Percentiles rank a stretch among this genome's conserved stretches.
Evolutionary conservation across 2,888 invertebrate species (phyloP).

Genomic region (Drosophila lacicola): DNA sequence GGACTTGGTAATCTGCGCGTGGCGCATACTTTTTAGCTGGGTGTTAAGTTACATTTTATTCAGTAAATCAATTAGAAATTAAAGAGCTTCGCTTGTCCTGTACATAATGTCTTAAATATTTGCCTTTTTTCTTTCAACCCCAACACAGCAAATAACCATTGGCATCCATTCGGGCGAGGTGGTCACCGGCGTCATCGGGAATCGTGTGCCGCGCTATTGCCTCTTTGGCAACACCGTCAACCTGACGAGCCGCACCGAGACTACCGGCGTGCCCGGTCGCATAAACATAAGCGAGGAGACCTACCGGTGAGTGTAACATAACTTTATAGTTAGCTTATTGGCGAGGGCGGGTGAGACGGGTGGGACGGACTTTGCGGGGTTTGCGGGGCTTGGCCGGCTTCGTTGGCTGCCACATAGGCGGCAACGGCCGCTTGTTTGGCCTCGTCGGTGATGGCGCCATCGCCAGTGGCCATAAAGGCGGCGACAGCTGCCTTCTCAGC

Average conservation of each 20-base stretch:
- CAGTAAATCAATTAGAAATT: constrained; percentile 28
- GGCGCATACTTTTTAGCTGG: constrained; percentile 25
- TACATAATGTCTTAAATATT: constrained; percentile 3
- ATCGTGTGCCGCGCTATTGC: constrained; percentile 96
- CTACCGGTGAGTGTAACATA: constrained; percentile 89
- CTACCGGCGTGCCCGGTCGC: constrained; percentile 94
- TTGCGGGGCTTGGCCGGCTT: constrained; percentile 7
- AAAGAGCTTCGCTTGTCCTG: background rate
- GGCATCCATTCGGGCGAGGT: constrained; percentile 98
- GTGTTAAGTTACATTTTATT: constrained; percentile 27
- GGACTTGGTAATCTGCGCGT: constrained; percentile 29
- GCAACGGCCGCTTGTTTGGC: constrained; percentile 63
- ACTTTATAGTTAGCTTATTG: constrained; percentile 36
- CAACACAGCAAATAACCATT: constrained; percentile 93
- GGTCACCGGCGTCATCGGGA: constrained; percentile 97
- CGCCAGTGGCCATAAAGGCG: constrained; percentile 61
- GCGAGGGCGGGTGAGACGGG: constrained; percentile 21
- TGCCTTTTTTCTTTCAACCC: constrained; percentile 1
- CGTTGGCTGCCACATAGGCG: constrained; percentile 49
- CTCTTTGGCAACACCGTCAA: constrained; percentile 98
- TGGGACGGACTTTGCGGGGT: constrained; percentile 4
- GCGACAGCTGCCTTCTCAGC: constrained; percentile 69
- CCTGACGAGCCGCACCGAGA: constrained; percentile 96
- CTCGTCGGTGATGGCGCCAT: constrained; percentile 58
- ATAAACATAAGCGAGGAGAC: constrained; percentile 97